Percentiles rank a stretch among this genome's conserved stretches.
Conservation (phyloP, 1,140 invertebrate genomes). For the Halictus rubicundus region DNA sequence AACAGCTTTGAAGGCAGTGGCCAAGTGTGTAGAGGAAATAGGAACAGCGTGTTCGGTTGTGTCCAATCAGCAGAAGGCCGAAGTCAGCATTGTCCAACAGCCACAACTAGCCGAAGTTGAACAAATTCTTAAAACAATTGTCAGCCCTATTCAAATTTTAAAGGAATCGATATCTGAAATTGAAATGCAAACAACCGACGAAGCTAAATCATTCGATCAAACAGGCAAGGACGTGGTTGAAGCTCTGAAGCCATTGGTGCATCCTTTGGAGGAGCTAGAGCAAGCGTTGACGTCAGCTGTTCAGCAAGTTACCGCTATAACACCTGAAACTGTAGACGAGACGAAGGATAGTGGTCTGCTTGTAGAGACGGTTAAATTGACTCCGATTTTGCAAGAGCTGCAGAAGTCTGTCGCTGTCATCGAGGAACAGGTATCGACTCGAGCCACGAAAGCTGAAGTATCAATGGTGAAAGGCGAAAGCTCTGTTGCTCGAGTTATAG, state of each 20-base stretch:
- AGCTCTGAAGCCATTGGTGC: slow-evolving; percentile 22
- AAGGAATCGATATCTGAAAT: background rate
- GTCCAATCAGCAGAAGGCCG: background rate
- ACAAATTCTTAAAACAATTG: background rate
- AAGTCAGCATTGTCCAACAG: background rate
- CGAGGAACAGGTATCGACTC: background rate
- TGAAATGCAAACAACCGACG: background rate
- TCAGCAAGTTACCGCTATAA: background rate
- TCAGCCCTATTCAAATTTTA: background rate
- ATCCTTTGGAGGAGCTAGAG: slow-evolving; percentile 30
- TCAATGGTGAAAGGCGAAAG: background rate
- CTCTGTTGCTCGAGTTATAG: background rate
- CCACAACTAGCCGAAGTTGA: background rate
- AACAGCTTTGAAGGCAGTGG: background rate
- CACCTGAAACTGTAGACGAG: background rate
- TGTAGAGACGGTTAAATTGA: background rate
- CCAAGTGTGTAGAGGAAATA: slow-evolving; percentile 24
- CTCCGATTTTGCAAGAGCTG: slow-evolving; percentile 18
- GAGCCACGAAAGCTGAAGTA: slow-evolving; percentile 1
- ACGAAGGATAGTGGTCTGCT: no score
- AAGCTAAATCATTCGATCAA: background rate
- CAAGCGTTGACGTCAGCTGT: background rate
- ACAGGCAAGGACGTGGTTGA: background rate
- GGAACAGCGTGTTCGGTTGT: background rate
- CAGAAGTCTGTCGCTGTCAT: slow-evolving; percentile 25